Base-by-base conservation (phyloP, 2,888 invertebrate species). In the Thyatira batis region DNA sequence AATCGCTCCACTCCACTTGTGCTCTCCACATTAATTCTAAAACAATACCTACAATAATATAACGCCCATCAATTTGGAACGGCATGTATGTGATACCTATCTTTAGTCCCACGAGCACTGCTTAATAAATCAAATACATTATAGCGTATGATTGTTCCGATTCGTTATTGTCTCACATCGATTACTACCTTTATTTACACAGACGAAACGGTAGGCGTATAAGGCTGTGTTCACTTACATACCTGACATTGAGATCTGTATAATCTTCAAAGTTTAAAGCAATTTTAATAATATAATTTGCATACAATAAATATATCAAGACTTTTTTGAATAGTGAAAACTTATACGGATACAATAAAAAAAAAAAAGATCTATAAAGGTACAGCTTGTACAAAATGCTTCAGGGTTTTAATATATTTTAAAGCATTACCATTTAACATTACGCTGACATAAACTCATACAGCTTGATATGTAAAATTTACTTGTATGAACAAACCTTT, bases 91-190 rank as follows among this genome's bases (percentile, higher is more conserved):
- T 65, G 60, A 75, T 74, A 71, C 67, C 61, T 71, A 80, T 80
- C 78, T 72, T 51, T 55, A 52, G 58, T 67, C 67, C 76, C 65
- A 67, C 69, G 57, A 70, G 74, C 75, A 73, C 76, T 74, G 79
- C 74, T 83, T 86, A 85, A 89, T 90, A 89, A 89, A 89, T 89
- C 89, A 89, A 88, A 84, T 78, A 86, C 79, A 84, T 80, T 84
- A 86, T 80, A 82, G 75, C 76, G 68, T 72, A 78, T 82, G 84
- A 89, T 89, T 84, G 85, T 85, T 80, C 76, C 73, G 79, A 84
- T 84, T 84, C 82, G 79, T 85, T 87, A 88, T 88, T 89, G 88
- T 90, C 87, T 87, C 82, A 78, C 72, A 75, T 73, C 72, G 77
- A 82, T 84, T 83, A 82, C 83, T 85, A 67, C 60, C 59, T 75